Percentiles rank a stretch among this genome's conserved stretches.
Conservation (phyloP, 2,797 vertebrate species). For the Chiloscyllium punctatum region DNA sequence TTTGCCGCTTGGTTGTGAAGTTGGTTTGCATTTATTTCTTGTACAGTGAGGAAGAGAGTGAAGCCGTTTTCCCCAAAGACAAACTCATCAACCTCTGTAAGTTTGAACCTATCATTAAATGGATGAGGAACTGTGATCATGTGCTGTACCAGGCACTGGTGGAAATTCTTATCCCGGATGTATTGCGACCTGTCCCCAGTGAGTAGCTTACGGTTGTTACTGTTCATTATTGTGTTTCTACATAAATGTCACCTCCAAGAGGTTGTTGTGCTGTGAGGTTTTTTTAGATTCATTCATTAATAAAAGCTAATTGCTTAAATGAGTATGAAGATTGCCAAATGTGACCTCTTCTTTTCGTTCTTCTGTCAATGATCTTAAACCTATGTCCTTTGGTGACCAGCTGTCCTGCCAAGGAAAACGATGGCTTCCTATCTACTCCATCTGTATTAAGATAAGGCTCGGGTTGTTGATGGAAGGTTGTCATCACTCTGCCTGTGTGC, state of each 20-base stretch:
- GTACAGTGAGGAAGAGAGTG: slow-evolving; percentile 74
- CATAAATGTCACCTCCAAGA: neutral
- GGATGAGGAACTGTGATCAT: slow-evolving; percentile 97
- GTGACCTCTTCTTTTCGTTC: neutral
- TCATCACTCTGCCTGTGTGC: no score
- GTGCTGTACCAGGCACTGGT: slow-evolving; percentile 95
- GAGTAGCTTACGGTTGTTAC: slow-evolving; percentile 50
- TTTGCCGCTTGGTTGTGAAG: neutral
- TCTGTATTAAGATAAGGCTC: no score
- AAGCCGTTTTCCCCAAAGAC: slow-evolving; percentile 71
- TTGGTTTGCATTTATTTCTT: neutral
- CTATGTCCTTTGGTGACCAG: neutral
- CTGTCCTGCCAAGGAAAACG: neutral
- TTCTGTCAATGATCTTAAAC: neutral
- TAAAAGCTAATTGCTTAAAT: neutral
- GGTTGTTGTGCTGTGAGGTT: neutral
- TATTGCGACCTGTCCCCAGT: slow-evolving; percentile 93
- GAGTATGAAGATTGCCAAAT: neutral
- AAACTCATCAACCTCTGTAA: slow-evolving; percentile 85
- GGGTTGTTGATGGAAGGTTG: no score
- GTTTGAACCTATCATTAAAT: slow-evolving; percentile 78
- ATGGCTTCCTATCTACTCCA: neutral
- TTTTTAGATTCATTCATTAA: neutral
- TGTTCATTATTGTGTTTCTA: neutral
- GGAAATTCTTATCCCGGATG: slow-evolving; percentile 92